Percentiles rank a stretch among this genome's conserved stretches.
Conservation (phyloP, 2,797 vertebrate species). For the Hemitrygon akajei region DNA sequence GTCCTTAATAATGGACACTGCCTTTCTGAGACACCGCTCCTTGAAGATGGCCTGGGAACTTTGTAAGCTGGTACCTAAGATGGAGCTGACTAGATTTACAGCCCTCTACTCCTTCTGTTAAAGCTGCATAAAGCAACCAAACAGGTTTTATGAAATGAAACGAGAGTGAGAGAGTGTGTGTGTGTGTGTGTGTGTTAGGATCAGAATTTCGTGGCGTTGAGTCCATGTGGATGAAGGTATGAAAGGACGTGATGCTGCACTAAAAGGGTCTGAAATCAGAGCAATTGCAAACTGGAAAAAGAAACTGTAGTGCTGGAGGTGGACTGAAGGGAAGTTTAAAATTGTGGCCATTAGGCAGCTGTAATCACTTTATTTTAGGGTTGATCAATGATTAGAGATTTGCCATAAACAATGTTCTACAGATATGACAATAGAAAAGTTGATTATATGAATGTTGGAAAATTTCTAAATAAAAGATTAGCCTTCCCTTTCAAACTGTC, state of each 20-base stretch:
- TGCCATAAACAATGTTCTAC: background rate
- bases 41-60: too few species aligned
- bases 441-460: too few species aligned
- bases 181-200: background rate
- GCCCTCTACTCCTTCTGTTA: too few species aligned
- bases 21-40: too few species aligned
- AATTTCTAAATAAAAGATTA: too few species aligned
- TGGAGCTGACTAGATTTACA: too few species aligned
- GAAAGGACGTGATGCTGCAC: background rate
- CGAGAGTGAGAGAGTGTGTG: background rate
- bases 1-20: too few species aligned
- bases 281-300: background rate
- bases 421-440: too few species aligned
- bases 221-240: background rate
- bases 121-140: background rate
- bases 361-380: background rate
- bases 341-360: background rate
- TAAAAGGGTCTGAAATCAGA: background rate
- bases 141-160: background rate
- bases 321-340: background rate
- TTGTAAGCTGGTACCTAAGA: too few species aligned
- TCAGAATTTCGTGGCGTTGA: background rate
- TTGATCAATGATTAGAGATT: background rate
- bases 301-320: background rate
- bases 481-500: too few species aligned